Evolutionary conservation across 2,888 invertebrate genomes (phyloP).

Genomic region (Ichneumon xanthorius): DNA sequence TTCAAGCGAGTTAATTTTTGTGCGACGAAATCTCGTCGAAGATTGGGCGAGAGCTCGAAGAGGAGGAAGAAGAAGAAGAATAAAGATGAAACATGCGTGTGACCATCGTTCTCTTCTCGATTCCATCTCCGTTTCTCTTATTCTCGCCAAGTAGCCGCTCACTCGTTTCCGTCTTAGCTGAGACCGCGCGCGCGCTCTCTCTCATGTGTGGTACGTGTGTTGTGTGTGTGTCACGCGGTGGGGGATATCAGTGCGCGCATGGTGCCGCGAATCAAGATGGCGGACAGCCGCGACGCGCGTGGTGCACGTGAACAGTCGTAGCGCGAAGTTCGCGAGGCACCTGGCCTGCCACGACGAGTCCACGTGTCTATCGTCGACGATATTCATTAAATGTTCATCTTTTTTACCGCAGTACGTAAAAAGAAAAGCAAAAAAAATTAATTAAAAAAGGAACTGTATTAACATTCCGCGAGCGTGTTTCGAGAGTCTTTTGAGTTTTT

Average conservation of each 20-base stretch:
- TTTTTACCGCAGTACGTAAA: background rate
- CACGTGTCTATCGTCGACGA: constrained; percentile 51
- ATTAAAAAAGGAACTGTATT: background rate
- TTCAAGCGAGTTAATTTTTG: constrained; percentile 41
- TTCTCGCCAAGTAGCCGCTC: constrained; percentile 31
- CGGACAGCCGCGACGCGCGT: constrained; percentile 64
- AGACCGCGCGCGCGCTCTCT: background rate
- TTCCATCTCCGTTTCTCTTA: constrained; percentile 36
- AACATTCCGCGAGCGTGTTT: background rate
- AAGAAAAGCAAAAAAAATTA: background rate
- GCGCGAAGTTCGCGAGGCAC: constrained; percentile 63
- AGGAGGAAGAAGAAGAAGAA: constrained; percentile 24
- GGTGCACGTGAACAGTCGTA: constrained; percentile 69
- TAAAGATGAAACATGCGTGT: constrained; percentile 46
- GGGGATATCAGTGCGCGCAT: constrained; percentile 69
- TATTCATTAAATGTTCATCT: background rate
- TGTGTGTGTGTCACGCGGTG: constrained; percentile 57
- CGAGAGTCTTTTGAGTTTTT: background rate
- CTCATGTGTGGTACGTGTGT: background rate
- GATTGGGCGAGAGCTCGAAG: constrained; percentile 50
- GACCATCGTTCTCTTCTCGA: constrained; percentile 62
- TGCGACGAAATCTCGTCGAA: constrained; percentile 49
- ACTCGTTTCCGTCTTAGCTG: constrained; percentile 40
- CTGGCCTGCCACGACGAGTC: constrained; percentile 53
- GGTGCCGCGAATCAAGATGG: constrained; percentile 70